Evolutionary conservation across 2,797 vertebrate species (phyloP), one percentile per base, ranked within the genome.

Genomic region (Geotrypetes seraphini): DNA sequence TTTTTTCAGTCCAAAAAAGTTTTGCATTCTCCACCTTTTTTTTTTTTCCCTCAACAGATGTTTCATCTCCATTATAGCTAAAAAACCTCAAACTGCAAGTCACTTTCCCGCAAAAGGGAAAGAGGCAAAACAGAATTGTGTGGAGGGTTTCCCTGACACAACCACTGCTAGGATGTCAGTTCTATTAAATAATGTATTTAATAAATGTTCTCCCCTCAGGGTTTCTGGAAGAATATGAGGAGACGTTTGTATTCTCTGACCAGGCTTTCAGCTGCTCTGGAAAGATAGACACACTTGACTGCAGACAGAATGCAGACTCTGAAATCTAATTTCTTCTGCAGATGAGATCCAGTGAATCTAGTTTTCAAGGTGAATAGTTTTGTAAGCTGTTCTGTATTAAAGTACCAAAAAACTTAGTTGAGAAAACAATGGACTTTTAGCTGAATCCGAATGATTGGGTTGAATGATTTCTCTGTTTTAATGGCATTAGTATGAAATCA

Each of bases 1-100:
- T n/a, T 78, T 71, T 74, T 71, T 73, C n/a, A n/a, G 77, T 64
- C 47, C 47, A 44, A 23, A 47, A n/a, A 41, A 58, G 27, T 20
- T 24, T 33, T 36, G 41, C 25, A n/a, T 8, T 8, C 15, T 1
- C 19, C 16, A 29, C 18, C 54, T 37, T 24, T 42, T 62, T n/a
- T n/a, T 58, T 16, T 44, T 60, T 60, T 5, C 16, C 24, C 48
- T 36, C 38, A 68, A 46, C 73, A 78, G 57, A 73, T 73, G 71
- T 71, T 75, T 59, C 44, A 39, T 65, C 64, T 74, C 71, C 47
- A 37, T 62, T 50, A 56, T 32, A 47, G 47, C 50, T 56, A 51
- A 65, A n/a, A n/a, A n/a, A 53, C 50, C 67, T 72, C 62, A 53
- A 47, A 62, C 63, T 31, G 13, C 18, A 36, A 55, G 51, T 53